Percentiles rank a stretch among this genome's conserved stretches.
Conservation (phyloP, 2,888 invertebrate species). For the Spodoptera exigua region DNA sequence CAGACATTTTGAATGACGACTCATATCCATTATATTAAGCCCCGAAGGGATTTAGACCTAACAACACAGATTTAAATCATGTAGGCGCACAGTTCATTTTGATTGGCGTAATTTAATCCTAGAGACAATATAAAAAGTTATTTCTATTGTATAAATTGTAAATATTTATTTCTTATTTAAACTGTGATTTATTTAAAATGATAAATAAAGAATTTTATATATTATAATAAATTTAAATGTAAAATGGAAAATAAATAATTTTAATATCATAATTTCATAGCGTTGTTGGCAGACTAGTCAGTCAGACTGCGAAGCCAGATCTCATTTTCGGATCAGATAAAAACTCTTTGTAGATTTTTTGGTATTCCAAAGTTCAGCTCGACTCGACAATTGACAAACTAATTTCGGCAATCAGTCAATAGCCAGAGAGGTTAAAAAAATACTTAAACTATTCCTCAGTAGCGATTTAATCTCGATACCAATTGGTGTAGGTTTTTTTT, state of each 20-base stretch:
- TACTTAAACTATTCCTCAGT: too few relatives aligned
- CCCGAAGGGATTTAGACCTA: slow-evolving; percentile 16
- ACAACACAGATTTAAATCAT: slow-evolving; percentile 20
- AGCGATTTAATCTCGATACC: too few relatives aligned
- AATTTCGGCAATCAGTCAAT: too few relatives aligned
- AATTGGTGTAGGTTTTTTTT: too few relatives aligned
- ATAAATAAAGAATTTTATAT: not conserved
- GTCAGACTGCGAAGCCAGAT: too few relatives aligned
- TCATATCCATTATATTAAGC: slow-evolving; percentile 24
- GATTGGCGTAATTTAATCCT: not conserved
- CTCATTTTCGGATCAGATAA: too few relatives aligned
- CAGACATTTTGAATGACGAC: slow-evolving; percentile 23
- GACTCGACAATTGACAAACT: too few relatives aligned
- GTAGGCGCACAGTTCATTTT: slow-evolving; percentile 5
- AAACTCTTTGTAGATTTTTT: too few relatives aligned
- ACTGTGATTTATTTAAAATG: not conserved
- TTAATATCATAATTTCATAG: too few relatives aligned
- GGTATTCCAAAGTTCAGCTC: too few relatives aligned
- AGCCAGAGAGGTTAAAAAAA: too few relatives aligned
- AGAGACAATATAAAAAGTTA: not conserved
- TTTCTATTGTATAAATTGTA: not conserved
- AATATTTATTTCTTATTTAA: not conserved
- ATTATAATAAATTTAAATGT: not conserved
- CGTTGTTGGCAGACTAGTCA: too few relatives aligned
- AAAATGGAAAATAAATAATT: not conserved